A percentile compares a stretch with the other conserved stretches of the same genome.
These are phyloP conservation scores for Stegodyphus mimosarum DNA, from an alignment of 1,140 invertebrate genomes.

Conservation along the genomic window DNA sequence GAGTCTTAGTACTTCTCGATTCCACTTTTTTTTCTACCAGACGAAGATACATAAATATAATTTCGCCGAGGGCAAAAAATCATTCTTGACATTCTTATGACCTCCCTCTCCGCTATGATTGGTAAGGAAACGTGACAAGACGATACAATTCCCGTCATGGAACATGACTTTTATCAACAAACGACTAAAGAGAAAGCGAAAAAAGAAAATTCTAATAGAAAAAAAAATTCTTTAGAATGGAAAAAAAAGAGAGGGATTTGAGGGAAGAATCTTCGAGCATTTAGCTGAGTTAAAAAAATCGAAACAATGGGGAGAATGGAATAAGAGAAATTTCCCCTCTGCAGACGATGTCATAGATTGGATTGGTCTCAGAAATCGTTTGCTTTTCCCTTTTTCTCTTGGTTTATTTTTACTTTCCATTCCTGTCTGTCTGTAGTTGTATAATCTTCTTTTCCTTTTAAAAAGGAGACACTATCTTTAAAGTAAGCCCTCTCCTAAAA, in stretches of 20 bases:
- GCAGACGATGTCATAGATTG: slow-evolving; percentile 15
- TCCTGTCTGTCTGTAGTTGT: not conserved
- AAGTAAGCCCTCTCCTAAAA: no score
- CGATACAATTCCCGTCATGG: slow-evolving; percentile 21
- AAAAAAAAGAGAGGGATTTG: no score
- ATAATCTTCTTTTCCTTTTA: not conserved
- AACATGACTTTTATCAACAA: slow-evolving; percentile 46
- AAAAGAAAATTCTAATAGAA: not conserved
- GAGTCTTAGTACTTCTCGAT: not conserved
- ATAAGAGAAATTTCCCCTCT: slow-evolving; percentile 17
- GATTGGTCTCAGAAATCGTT: slow-evolving; percentile 1
- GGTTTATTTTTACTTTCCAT: not conserved
- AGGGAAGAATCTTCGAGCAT: not conserved
- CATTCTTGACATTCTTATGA: no score
- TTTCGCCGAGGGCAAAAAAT: no score
- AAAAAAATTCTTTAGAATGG: no score
- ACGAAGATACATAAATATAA: no score
- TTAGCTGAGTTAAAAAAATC: slow-evolving; percentile 10
- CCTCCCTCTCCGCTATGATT: not conserved
- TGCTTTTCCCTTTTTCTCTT: not conserved
- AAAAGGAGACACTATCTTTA: not conserved
- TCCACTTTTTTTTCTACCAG: not conserved
- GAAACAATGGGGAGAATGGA: not conserved
- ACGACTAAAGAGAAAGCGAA: slow-evolving; percentile 2
- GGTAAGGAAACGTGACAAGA: slow-evolving; percentile 5